Base-by-base conservation (phyloP, 2,888 invertebrate species). In the Plebejus argus region DNA sequence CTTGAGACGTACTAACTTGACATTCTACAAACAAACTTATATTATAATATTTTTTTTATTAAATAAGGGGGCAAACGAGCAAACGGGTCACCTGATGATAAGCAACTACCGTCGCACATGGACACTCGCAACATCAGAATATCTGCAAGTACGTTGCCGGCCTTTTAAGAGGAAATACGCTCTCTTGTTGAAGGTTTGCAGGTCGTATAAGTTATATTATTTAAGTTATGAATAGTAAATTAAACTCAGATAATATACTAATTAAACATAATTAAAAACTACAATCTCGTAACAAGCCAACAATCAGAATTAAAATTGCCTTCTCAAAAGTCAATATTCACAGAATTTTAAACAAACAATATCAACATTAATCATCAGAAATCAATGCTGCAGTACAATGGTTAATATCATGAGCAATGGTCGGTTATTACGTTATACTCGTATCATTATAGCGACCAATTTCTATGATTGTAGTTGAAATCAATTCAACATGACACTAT, bases 341-440 rank as follows among this genome's bases (percentile, higher is more conserved):
- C 74, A 74, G 10, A 71, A 71, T 53, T 18, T 15, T n/a, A 28
- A 53, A 74, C 49, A 74, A 74, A 74, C 74, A 49, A 74, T 74
- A 72, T 45, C 28, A 28, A 53, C 23, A 74, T 74, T 72, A 72
- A 72, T 72, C 72, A 72, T 72, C 72, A 45, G 20, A 45, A 49
- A 74, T 74, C 53, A 74, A 74, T 74, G 28, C 23, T 72, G 72
- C 15, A 72, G 15, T 72, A 49, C 45, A 53, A 53, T 28, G 45
- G 28, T 71, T 61, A 66, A 66, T 66, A 66, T n/a, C n/a, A n/a
- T 28, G 39, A 39, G 72, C 23, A 18, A 72, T 39, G 28, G 5
- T 18, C 23, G 28, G 28, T 28, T 23, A 74, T 74, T 28, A 53
- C 18, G 53, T 45, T 10, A 45, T 33, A 15, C n/a, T n/a, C n/a